Percentiles rank a stretch among this genome's conserved stretches.
Conservation (phyloP, 2,797 vertebrate species). For the Amniataba percoides region DNA sequence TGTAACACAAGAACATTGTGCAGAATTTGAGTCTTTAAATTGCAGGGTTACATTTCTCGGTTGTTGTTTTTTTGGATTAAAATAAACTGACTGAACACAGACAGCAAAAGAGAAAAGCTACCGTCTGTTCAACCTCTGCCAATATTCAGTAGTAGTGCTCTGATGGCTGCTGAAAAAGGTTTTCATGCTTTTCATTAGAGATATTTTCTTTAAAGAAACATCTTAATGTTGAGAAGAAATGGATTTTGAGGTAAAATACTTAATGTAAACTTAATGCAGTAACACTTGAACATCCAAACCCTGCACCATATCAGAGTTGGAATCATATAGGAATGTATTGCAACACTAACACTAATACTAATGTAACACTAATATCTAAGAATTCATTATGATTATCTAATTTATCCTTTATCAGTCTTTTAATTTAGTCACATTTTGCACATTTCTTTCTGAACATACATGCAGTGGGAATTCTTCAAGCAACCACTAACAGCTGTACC, state of each 20-base stretch:
- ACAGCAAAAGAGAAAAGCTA: constrained; percentile 8
- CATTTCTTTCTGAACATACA: constrained; percentile 8
- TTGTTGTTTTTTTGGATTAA: constrained; percentile 8
- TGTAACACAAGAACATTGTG: not conserved
- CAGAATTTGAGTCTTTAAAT: constrained; percentile 16
- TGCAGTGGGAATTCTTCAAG: not conserved
- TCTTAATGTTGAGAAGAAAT: not conserved
- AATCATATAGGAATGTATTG: not conserved
- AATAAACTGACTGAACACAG: constrained; percentile 30
- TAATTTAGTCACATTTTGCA: not conserved
- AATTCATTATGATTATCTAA: not conserved
- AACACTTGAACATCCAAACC: too few relatives aligned
- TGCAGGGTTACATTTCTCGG: constrained; percentile 1
- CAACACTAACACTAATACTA: too few relatives aligned
- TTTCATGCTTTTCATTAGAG: constrained; percentile 20
- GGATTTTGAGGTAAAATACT: not conserved
- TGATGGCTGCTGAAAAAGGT: not conserved
- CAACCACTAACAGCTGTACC: constrained; percentile 28
- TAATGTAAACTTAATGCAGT: not conserved
- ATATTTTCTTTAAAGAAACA: not conserved
- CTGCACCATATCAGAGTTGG: too few relatives aligned
- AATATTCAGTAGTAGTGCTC: constrained; percentile 14
- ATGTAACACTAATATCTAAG: not conserved
- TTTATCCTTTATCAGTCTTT: constrained; percentile 6
- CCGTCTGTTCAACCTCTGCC: constrained; percentile 23